Conservation (phyloP, 2,797 vertebrate genomes). For the Bradypus variegatus region DNA sequence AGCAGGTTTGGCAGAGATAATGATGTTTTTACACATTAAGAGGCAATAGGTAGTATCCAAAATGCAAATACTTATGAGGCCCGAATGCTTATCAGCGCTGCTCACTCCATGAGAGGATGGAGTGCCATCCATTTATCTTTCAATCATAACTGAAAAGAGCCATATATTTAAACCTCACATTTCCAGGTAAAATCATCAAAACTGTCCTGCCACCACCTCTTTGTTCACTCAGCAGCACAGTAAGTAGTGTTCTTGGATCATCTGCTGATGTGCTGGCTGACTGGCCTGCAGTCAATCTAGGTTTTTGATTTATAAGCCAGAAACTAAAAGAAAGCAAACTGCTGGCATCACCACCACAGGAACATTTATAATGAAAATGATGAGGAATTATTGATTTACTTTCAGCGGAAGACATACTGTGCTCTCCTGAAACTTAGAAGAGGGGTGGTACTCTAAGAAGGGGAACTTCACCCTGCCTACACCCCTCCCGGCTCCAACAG, state of each 20-base stretch:
- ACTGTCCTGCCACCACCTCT: background rate
- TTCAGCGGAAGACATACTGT: background rate
- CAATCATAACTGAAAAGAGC: background rate
- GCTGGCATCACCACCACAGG: background rate
- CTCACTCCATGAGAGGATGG: background rate
- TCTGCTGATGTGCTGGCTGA: background rate
- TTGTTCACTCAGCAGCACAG: background rate
- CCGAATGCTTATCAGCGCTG: background rate
- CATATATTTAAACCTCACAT: background rate
- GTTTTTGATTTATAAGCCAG: slow-evolving; percentile 29
- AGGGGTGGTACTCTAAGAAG: background rate
- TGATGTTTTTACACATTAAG: background rate
- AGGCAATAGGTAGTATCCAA: rapidly evolving
- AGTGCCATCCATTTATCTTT: background rate
- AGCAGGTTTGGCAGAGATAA: background rate
- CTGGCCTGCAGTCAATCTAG: background rate
- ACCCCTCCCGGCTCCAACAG: background rate
- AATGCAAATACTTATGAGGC: background rate
- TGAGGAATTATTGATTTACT: background rate
- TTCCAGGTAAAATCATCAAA: background rate
- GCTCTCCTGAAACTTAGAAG: background rate
- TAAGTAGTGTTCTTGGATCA: background rate
- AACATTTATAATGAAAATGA: background rate
- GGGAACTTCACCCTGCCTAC: no score
- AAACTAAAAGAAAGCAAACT: background rate